Evolutionary conservation across 2,113 vertebrate species (phyloP), one percentile per base, ranked within the genome.

Genomic region (Eptesicus fuscus): DNA sequence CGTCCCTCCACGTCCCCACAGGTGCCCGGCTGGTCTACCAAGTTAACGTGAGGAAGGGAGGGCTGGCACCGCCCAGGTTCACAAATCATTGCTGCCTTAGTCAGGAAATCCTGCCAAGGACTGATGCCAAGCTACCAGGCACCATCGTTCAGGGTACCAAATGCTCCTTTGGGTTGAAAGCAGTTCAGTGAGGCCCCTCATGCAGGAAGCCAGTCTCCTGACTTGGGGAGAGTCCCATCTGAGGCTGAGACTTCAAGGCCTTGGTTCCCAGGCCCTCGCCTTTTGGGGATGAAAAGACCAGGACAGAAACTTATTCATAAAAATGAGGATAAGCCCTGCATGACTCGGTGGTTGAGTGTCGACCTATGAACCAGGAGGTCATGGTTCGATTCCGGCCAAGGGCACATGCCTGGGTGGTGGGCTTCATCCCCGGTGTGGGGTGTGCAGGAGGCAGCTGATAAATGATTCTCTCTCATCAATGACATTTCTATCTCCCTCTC

Each of bases 151-250:
- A 7, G 6, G 42, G 22, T 1, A 4, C 44, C 56, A 61, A 56
- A 70, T 28, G 9, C 37, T 28, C 40, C 47, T 87, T 12, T 7
- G 42, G 56, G 40, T 35, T 25, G 71, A 82, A 70, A 69, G 56
- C 53, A 18, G 14, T 1, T 16, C 5, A 17, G 42, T 2, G 32
- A 82, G 49, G 53, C 2, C 1, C 12, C 1, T 0, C 1, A 0
- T 30, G 53, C 44, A 16, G 13, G 12, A 82, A 73, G 32, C 17
- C 37, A 8, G 35, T 17, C 53, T 67, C 17, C 56, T 9, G 44
- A 77, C 63, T 16, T 44, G 30, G 17, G 17, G 1, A 65, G 61
- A 63, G 40, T 6, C 44, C 13, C 32, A 30, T 2, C 18, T 25
- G 73, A 23, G 32, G 73, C 25, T 1, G 71, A 53, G 79, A 42